These are phyloP conservation scores for Stichopus horrens DNA, from an alignment of 53 echinoderm and acorn worm genomes.

Conservation along the genomic window DNA sequence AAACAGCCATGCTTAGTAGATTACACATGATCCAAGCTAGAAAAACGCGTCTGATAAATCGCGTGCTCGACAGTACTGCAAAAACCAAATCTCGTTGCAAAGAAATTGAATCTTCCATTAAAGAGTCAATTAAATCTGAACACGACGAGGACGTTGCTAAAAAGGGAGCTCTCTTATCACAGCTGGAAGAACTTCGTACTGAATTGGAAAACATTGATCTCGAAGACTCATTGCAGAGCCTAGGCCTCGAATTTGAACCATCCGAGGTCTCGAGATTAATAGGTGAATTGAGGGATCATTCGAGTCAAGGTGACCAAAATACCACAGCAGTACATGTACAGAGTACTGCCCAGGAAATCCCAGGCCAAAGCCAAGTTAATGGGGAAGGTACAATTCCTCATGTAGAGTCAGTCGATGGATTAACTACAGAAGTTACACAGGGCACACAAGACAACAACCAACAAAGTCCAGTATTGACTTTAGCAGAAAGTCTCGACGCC, in stretches of 20 bases:
- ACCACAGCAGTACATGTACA: neutral
- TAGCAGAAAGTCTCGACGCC: slow-evolving; percentile 28
- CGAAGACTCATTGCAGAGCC: slow-evolving; percentile 1
- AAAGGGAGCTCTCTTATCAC: neutral
- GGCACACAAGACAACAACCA: neutral
- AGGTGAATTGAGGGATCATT: slow-evolving; percentile 8
- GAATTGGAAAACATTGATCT: slow-evolving; percentile 24
- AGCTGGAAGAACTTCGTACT: slow-evolving; percentile 26
- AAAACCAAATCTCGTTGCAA: slow-evolving; percentile 14
- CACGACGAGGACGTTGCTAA: neutral
- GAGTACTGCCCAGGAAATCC: no score
- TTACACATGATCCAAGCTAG: slow-evolving; percentile 25
- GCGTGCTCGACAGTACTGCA: slow-evolving; percentile 10
- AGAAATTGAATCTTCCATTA: slow-evolving; percentile 28
- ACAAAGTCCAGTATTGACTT: neutral
- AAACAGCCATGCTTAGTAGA: slow-evolving; percentile 21
- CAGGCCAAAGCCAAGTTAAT: no score
- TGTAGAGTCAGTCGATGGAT: neutral
- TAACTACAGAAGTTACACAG: neutral
- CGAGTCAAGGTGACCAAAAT: neutral
- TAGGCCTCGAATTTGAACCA: slow-evolving; percentile 34
- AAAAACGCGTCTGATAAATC: slow-evolving; percentile 18
- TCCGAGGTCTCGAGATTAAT: neutral
- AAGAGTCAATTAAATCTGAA: slow-evolving; percentile 18
- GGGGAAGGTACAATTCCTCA: no score